Base-by-base conservation (phyloP, 92 coral and sea anemone species). In the Palythoa heliodiscus region DNA sequence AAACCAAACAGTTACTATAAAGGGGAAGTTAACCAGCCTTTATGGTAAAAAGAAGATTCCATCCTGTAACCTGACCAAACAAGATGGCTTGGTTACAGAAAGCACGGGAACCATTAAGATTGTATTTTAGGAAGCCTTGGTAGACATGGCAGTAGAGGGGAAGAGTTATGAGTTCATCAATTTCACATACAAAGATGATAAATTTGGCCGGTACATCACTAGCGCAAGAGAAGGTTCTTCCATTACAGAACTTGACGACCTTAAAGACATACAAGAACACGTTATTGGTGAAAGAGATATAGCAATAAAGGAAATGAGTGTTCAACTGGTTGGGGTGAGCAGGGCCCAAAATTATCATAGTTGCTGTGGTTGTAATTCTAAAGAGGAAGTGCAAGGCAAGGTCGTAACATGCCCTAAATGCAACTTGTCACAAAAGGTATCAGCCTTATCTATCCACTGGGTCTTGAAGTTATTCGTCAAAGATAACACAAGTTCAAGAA, bases 71-170 rank as follows among this genome's bases (percentile, higher is more conserved):
- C 68, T 61, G 68, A 61, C 68, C 68, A 61, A 61, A 61, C 83
- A 77, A 63, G 70, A 77, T 48, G 83, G 83, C 58, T 37, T 23
- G 19, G 38, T 77, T 55, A 39, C 48, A 37, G 83, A 77, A 39
- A 40, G 58, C 40, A 77, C 83, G 11, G 83, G 82, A 40, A 77
- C 82, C 37, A 77, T 77, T 38, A 77, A 37, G 52, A 61, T 77
- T 77, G 57, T 43, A 61, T 77, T 77, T 17, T 77, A 68, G 82
- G 57, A 77, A 43, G 69, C 52, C 60, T 52, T 77, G 52, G 57
- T 77, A 77, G 82, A 77, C 52, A 71, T 71, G 48, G 76, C 76
- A 71, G 11, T 38, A 20, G 76, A 71, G 52, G 76, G 76, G 52
- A 71, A 71, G 24, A 71, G 52, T 48, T 71, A 71, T 39, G 52